Conservation (phyloP, 2,888 invertebrate genomes). For the Abrostola tripartita region DNA sequence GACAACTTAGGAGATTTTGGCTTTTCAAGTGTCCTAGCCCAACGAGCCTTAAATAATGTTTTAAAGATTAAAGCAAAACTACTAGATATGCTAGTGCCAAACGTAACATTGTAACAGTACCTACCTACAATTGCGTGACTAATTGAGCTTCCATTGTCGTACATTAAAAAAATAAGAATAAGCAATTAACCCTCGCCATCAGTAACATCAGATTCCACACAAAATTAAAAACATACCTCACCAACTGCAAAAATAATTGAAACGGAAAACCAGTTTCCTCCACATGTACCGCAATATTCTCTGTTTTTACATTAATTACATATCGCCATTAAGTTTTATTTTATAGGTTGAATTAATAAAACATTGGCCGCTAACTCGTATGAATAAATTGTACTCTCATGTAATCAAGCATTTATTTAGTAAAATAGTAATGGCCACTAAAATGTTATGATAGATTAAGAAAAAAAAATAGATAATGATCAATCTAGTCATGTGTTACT, state of each 20-base stretch:
- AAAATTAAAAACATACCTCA: background rate
- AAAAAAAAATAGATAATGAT: background rate
- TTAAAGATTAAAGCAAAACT: too few relatives aligned
- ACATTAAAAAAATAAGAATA: too few relatives aligned
- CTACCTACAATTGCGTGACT: too few relatives aligned
- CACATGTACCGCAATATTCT: conserved; percentile 1
- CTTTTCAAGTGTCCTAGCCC: too few relatives aligned
- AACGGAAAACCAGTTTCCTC: conserved; percentile 2
- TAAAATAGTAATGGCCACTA: conserved; percentile 6
- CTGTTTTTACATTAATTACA: conserved; percentile 2
- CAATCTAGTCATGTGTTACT: too few relatives aligned
- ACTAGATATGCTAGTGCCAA: too few relatives aligned
- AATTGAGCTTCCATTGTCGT: too few relatives aligned
- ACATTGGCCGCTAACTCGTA: conserved; percentile 1
- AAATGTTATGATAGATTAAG: background rate
- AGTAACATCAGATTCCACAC: conserved; percentile 2
- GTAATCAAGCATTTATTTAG: background rate
- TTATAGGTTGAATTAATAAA: conserved; percentile 9
- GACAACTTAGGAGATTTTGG: too few relatives aligned
- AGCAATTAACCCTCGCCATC: background rate
- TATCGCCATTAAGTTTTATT: conserved; percentile 13
- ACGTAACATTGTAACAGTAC: too few relatives aligned
- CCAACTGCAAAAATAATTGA: conserved; percentile 5
- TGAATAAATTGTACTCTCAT: background rate
- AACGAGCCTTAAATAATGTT: too few relatives aligned